A percentile compares a stretch with the other conserved stretches of the same genome.
Conservation (phyloP, 2,888 invertebrate species). For the Orthonychiurus folsomi region DNA sequence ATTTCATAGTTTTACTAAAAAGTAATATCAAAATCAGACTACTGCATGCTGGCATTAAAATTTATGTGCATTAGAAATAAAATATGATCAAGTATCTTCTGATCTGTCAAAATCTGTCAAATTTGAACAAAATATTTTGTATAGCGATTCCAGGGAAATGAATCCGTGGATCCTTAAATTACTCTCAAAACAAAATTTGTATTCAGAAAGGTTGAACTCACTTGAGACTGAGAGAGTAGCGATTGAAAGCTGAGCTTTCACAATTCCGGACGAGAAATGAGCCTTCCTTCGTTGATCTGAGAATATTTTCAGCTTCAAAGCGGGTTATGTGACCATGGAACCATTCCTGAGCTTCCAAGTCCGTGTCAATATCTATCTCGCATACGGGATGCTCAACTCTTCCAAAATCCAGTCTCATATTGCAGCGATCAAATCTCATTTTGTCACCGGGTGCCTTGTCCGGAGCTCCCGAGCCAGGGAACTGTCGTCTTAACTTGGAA, state of each 20-base stretch:
- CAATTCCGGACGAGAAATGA: constrained; percentile 90
- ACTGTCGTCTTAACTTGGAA: not conserved
- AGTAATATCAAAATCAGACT: too few relatives aligned
- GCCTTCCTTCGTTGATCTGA: constrained; percentile 75
- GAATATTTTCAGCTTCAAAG: constrained; percentile 79
- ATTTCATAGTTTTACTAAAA: too few relatives aligned
- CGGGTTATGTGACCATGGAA: constrained; percentile 89
- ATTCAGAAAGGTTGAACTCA: too few relatives aligned
- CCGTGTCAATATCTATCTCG: constrained; percentile 31
- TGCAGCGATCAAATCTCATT: constrained; percentile 30
- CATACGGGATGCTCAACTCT: constrained; percentile 18
- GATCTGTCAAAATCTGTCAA: too few relatives aligned
- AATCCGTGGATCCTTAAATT: too few relatives aligned
- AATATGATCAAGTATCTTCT: too few relatives aligned
- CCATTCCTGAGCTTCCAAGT: constrained; percentile 53
- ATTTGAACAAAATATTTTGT: too few relatives aligned
- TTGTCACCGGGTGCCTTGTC: not conserved
- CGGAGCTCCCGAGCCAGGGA: constrained; percentile 2
- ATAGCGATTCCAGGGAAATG: too few relatives aligned
- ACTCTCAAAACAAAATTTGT: too few relatives aligned
- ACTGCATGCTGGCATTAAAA: too few relatives aligned
- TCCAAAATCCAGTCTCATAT: constrained; percentile 36
- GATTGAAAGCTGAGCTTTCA: constrained; percentile 76
- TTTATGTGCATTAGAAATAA: too few relatives aligned
- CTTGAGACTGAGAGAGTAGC: constrained; percentile 91